A percentile compares a stretch with the other conserved stretches of the same genome.
Evolutionary conservation across 2,113 vertebrate genomes (phyloP).

Genomic region (Numenius arquata): DNA sequence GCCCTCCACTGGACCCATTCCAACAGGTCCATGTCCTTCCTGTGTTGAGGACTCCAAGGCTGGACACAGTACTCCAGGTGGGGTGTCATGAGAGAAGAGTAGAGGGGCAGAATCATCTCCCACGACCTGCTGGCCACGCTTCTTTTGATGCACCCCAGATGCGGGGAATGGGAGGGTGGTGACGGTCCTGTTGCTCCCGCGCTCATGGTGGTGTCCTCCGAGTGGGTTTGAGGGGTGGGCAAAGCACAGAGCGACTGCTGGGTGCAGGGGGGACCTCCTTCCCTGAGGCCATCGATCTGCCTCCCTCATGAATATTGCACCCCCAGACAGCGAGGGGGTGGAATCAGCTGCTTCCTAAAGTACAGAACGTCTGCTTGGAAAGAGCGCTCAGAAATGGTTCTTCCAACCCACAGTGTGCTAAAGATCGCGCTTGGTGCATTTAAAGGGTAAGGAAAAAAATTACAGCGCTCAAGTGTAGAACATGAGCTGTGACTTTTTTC

Average conservation of each 20-base stretch:
- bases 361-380: neutral
- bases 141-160: too few relatives aligned
- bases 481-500: neutral
- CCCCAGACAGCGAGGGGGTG: slow-evolving; percentile 3
- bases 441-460: neutral
- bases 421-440: neutral
- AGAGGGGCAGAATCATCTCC: too few relatives aligned
- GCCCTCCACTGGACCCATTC: too few relatives aligned
- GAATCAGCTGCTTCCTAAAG: neutral
- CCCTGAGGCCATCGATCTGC: neutral
- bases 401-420: neutral
- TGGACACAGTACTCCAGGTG: too few relatives aligned
- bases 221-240: neutral
- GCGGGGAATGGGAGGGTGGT: rapidly evolving
- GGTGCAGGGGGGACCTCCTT: neutral
- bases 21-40: too few relatives aligned
- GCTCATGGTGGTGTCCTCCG: neutral
- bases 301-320: slow-evolving; percentile 12
- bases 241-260: neutral
- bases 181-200: rapidly evolving
- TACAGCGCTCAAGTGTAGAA: neutral
- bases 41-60: too few relatives aligned
- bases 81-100: too few relatives aligned
- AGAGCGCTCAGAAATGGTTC: neutral
- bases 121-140: too few relatives aligned